Evolutionary conservation across 1,140 invertebrate genomes (phyloP), one percentile per base, ranked within the genome.

Genomic region (Tetramorium parvispinum): DNA sequence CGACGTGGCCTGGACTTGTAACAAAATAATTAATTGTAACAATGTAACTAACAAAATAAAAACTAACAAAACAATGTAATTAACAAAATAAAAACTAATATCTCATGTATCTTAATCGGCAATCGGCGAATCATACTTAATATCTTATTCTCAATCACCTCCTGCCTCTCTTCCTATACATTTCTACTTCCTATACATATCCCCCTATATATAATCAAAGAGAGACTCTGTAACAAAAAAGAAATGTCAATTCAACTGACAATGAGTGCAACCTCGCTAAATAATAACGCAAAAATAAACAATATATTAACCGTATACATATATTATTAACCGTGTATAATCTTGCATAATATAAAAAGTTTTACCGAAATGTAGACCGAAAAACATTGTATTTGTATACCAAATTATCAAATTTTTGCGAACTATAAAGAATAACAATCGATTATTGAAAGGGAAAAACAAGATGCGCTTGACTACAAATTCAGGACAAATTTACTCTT

Each of bases 401-500:
- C 21, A 3, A 46, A 46, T 49, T 49, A 32, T 32, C 32, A 61
- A 16, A 18, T 32, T 21, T 32, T 37, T 27, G 16, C 6, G 5
- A 40, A 27, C 27, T 37, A 11, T 18, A 37, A 57, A 21, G 40
- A 10, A 59, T n/a, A 73, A 0, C 13, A 16, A 49, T 59, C n/a
- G 37, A 59, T 83, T 24, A 2, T 32, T 11, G 18, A 32, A 32
- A 59, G 37, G 37, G 24, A 40, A 73, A 75, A 75, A 4, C 16
- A 49, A 66, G 53, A 59, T 24, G 7, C 27, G n/a, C 11, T 3
- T n/a, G 40, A 49, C 24, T 57, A n/a, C 51, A 2, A 71, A 57
- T 70, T 46, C 63, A 79, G 73, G 49, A 79, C 51, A 32, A 89
- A 78, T 75, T 49, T 43, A 40, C n/a, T 0, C 51, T 40, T 70